A percentile compares a stretch with the other conserved stretches of the same genome.
phyloP scores from a whole-genome alignment of 2,113 vertebrate species.

The Syrmaticus mikado region DNA sequence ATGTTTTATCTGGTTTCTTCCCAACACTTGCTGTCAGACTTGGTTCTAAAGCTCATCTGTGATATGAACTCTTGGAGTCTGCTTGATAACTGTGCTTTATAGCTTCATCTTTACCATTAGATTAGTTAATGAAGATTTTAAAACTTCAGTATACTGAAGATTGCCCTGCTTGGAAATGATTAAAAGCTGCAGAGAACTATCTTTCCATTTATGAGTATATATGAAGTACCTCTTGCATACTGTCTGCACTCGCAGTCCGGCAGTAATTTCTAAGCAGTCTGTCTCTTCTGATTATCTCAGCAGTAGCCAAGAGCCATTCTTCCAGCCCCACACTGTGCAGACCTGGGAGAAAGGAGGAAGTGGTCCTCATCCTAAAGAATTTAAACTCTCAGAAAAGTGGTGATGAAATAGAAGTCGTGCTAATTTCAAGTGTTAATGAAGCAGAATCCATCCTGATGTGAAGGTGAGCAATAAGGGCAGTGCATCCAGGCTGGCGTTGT shows the following conservation, averaged over 20 bases:
- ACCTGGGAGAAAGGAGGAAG: neutral
- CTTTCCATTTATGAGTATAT: neutral
- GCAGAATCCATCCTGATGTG: fast-evolving
- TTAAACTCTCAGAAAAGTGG: neutral
- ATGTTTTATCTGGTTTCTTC: neutral
- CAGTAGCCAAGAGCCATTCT: neutral
- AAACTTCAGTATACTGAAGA: neutral
- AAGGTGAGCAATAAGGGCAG: fast-evolving
- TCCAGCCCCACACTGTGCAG: neutral
- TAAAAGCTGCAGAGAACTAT: neutral
- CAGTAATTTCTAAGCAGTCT: neutral
- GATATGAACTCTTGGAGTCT: neutral
- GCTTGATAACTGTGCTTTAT: neutral
- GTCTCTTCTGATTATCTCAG: neutral
- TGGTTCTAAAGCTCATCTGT: neutral
- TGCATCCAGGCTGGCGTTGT: neutral
- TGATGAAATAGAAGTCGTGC: neutral
- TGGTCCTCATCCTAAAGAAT: neutral
- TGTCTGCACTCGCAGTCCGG: neutral
- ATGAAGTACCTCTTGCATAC: neutral
- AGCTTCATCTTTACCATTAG: neutral
- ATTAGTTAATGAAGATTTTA: neutral
- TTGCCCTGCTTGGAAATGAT: neutral
- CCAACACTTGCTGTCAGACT: neutral
- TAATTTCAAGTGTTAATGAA: slow-evolving; percentile 3